A percentile compares a stretch with the other conserved stretches of the same genome.
These are phyloP conservation scores for Montifringilla adamsi DNA, from an alignment of 2,113 vertebrate species.

Conservation along the genomic window DNA sequence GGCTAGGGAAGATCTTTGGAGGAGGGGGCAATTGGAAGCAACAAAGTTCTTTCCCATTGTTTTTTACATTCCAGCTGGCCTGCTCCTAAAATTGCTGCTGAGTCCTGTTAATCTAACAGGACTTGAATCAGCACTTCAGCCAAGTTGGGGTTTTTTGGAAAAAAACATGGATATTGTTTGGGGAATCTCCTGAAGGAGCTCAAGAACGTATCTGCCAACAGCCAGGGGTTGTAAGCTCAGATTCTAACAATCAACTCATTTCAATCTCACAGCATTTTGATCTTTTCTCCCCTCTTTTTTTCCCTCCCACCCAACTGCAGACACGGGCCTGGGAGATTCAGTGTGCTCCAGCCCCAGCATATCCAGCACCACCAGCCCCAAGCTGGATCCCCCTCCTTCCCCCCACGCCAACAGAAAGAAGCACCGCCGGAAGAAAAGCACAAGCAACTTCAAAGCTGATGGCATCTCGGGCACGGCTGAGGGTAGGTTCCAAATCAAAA, in stretches of 20 bases:
- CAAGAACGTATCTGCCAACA: background rate
- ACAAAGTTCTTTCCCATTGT: background rate
- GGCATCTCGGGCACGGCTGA: constrained; percentile 91
- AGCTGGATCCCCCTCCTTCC: constrained; percentile 94
- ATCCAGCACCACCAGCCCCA: constrained; percentile 93
- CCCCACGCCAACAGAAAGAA: constrained; percentile 98
- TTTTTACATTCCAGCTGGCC: background rate
- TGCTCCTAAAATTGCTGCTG: background rate
- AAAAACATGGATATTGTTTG: rapidly evolving
- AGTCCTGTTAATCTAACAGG: background rate
- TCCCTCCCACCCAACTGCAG: constrained; percentile 60
- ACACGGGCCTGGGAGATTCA: constrained; percentile 90
- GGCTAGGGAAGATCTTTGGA: background rate
- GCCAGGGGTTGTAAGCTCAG: background rate
- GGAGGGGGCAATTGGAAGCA: background rate
- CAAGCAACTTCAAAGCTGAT: constrained; percentile 95
- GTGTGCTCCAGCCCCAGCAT: constrained; percentile 94
- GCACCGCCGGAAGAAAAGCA: constrained; percentile 97
- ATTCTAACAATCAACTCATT: background rate
- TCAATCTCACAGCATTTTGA: background rate
- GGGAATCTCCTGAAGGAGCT: background rate
- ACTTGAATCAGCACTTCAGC: background rate
- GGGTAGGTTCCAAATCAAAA: constrained; percentile 70
- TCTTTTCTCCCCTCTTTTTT: background rate
- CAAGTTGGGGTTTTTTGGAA: background rate